Percentiles rank a stretch among this genome's conserved stretches.
These are phyloP conservation scores for Drosophila mercatorum DNA, from an alignment of 2,888 invertebrate species.

Conservation along the genomic window DNA sequence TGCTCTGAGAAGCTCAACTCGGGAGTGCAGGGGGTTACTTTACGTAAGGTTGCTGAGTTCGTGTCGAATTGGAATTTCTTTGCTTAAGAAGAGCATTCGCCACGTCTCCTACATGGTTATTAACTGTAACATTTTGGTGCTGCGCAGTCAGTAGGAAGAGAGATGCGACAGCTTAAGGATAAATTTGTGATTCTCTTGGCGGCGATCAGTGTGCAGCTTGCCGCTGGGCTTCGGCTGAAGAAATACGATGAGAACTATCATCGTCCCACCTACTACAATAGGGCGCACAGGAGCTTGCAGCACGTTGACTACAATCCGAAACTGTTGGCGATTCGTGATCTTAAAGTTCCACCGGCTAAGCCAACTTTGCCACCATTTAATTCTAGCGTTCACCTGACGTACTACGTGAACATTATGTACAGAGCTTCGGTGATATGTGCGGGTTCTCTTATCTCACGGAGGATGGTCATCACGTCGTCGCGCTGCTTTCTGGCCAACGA, in stretches of 20 bases:
- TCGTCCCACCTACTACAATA: slow-evolving; percentile 53
- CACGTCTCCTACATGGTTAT: neutral
- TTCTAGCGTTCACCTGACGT: slow-evolving; percentile 16
- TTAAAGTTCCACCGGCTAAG: accelerated
- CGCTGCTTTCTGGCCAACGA: slow-evolving; percentile 36
- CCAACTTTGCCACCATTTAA: slow-evolving; percentile 7
- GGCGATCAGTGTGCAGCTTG: neutral
- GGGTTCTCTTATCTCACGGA: slow-evolving; percentile 43
- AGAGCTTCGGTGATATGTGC: slow-evolving; percentile 45
- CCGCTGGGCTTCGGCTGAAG: slow-evolving; percentile 29
- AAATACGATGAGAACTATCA: slow-evolving; percentile 45
- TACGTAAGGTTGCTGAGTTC: neutral
- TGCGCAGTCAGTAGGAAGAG: slow-evolving; percentile 5
- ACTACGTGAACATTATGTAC: slow-evolving; percentile 48
- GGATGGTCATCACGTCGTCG: slow-evolving; percentile 58
- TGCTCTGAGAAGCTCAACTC: neutral
- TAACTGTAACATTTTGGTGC: neutral
- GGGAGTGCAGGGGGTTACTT: neutral
- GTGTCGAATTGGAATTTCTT: neutral
- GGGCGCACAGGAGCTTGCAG: neutral
- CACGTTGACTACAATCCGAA: slow-evolving; percentile 48
- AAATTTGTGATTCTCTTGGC: slow-evolving; percentile 8
- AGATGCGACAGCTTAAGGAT: slow-evolving; percentile 22
- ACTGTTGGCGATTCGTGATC: slow-evolving; percentile 10
- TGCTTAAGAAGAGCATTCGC: neutral